Evolutionary conservation across 2,888 invertebrate species (phyloP).

Genomic region (Lacanobia wlatinum): DNA sequence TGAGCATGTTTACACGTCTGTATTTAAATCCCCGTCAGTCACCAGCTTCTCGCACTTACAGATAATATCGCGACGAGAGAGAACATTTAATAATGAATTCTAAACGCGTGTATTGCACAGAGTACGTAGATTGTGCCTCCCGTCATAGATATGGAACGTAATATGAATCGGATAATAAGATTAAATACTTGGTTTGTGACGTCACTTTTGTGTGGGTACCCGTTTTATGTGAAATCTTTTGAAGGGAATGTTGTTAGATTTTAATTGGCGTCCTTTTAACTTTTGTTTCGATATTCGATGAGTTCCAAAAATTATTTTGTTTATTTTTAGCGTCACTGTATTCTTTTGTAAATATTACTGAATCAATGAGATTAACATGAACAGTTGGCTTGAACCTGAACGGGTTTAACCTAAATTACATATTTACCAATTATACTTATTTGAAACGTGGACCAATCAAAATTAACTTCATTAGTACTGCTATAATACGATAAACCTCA

Average conservation of each 20-base stretch:
- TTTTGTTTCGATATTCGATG: background rate
- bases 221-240: slow-evolving; percentile 13
- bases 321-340: background rate
- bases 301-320: background rate
- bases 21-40: slow-evolving; percentile 50
- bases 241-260: background rate
- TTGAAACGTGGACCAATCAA: background rate
- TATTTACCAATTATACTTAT: too few species aligned
- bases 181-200: slow-evolving; percentile 43
- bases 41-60: slow-evolving; percentile 50
- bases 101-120: slow-evolving; percentile 51
- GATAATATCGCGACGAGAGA: slow-evolving; percentile 43
- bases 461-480: slow-evolving; percentile 3
- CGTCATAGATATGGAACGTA: slow-evolving; percentile 44
- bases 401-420: too few species aligned
- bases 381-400: too few species aligned
- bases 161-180: slow-evolving; percentile 52
- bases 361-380: background rate
- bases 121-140: slow-evolving; percentile 40
- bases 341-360: too few species aligned
- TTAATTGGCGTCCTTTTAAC: background rate
- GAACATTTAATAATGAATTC: slow-evolving; percentile 59
- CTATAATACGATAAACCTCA: background rate
- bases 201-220: slow-evolving; percentile 27
- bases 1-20: slow-evolving; percentile 30